A percentile compares a stretch with the other conserved stretches of the same genome.
Evolutionary conservation across 2,888 invertebrate genomes (phyloP).

Genomic region (Nomada lathburiana): DNA sequence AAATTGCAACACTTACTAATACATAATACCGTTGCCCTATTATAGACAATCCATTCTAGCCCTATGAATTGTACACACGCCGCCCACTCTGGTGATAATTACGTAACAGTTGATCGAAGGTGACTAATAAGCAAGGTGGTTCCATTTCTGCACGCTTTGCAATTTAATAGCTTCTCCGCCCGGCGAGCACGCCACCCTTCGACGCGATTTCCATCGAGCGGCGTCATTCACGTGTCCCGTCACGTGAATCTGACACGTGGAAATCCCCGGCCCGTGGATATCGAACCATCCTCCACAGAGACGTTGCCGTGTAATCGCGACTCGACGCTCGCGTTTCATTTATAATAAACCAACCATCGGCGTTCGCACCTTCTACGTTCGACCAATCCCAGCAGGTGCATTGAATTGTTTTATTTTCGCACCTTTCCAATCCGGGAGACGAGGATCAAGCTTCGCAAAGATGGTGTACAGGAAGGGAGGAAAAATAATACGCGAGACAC

Average conservation of each 20-base stretch:
- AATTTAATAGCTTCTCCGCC: slow-evolving; percentile 56
- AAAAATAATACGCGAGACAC: too few relatives aligned
- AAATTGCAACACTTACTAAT: too few relatives aligned
- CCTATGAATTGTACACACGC: too few relatives aligned
- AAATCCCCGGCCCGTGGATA: slow-evolving; percentile 40
- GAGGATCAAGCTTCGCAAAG: too few relatives aligned
- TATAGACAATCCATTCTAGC: too few relatives aligned
- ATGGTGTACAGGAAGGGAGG: too few relatives aligned
- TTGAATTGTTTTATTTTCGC: too few relatives aligned
- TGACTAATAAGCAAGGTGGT: slow-evolving; percentile 36
- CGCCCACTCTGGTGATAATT: background rate
- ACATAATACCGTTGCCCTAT: too few relatives aligned
- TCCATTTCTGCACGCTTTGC: slow-evolving; percentile 41
- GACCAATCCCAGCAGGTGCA: too few relatives aligned
- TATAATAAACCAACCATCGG: slow-evolving; percentile 13
- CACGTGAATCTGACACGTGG: slow-evolving; percentile 67
- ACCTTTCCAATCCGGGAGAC: too few relatives aligned
- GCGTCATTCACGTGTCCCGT: slow-evolving; percentile 65
- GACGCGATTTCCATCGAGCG: slow-evolving; percentile 40
- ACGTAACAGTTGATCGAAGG: slow-evolving; percentile 27
- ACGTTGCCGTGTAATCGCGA: slow-evolving; percentile 39
- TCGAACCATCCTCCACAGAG: slow-evolving; percentile 48
- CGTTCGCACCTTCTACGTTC: too few relatives aligned
- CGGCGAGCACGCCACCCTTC: slow-evolving; percentile 51
- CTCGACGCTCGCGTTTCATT: slow-evolving; percentile 43